Conservation (phyloP, 2,888 invertebrate genomes). For the Kryphioiulus occultus region DNA sequence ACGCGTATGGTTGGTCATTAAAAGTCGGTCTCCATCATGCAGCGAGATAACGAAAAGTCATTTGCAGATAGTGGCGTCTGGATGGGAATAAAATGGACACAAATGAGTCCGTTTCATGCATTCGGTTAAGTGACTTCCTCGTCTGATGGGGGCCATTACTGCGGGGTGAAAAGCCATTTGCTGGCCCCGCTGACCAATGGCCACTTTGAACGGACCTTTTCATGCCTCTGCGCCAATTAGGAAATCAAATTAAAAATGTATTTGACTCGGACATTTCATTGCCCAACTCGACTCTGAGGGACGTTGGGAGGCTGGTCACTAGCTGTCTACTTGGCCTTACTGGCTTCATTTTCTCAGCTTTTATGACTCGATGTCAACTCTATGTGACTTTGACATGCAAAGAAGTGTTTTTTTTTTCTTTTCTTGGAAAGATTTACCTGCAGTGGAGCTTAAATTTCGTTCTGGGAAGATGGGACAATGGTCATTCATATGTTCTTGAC, state of each 20-base stretch:
- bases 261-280: constrained; percentile 8
- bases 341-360: neutral
- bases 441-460: no score
- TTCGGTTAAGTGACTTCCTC: constrained; percentile 9
- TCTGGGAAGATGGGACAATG: no score
- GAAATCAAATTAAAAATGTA: constrained; percentile 23
- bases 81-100: constrained; percentile 23
- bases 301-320: neutral
- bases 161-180: neutral
- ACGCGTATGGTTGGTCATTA: constrained; percentile 1
- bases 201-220: neutral
- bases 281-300: neutral
- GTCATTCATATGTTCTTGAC: no score
- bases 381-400: neutral
- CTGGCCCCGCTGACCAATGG: neutral
- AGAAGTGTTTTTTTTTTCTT: no score
- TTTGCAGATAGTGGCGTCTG: constrained; percentile 23
- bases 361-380: neutral
- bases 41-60: constrained; percentile 17
- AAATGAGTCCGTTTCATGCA: constrained; percentile 9
- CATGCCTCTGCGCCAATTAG: constrained; percentile 23
- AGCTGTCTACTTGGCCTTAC: neutral
- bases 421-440: no score
- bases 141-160: constrained; percentile 1
- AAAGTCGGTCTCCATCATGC: constrained; percentile 1